These are phyloP conservation scores for Echiichthys vipera DNA, from an alignment of 2,797 vertebrate species.

Conservation along the genomic window DNA sequence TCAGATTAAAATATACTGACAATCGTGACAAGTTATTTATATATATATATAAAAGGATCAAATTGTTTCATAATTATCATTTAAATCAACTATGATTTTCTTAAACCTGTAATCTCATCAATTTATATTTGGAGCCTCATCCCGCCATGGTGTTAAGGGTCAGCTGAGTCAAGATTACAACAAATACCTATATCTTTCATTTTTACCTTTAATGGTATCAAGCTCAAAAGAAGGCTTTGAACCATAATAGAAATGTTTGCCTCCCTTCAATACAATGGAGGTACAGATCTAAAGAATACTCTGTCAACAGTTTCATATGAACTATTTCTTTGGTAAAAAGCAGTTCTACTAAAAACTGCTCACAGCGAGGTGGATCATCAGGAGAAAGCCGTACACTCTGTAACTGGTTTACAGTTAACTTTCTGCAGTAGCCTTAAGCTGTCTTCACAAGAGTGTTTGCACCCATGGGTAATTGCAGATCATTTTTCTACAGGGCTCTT, in stretches of 20 bases:
- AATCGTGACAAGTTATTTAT: background rate
- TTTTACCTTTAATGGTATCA: background rate
- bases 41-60: background rate
- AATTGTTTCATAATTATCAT: background rate
- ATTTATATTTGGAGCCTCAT: background rate
- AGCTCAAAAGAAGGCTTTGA: background rate
- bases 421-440: background rate
- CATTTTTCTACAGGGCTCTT: background rate
- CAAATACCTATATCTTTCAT: too few species aligned
- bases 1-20: background rate
- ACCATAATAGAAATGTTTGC: background rate
- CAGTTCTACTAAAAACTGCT: background rate
- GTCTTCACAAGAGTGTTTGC: background rate
- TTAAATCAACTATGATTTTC: too few species aligned
- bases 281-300: background rate
- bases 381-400: background rate
- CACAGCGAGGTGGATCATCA: background rate
- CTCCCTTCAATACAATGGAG: background rate
- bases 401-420: conserved; percentile 13
- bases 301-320: background rate
- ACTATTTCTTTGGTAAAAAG: background rate
- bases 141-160: background rate
- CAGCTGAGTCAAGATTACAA: background rate
- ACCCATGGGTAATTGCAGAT: background rate
- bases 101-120: background rate